phyloP scores from a whole-genome alignment of 2,797 vertebrate genomes.

The Gobio occitaniae region DNA sequence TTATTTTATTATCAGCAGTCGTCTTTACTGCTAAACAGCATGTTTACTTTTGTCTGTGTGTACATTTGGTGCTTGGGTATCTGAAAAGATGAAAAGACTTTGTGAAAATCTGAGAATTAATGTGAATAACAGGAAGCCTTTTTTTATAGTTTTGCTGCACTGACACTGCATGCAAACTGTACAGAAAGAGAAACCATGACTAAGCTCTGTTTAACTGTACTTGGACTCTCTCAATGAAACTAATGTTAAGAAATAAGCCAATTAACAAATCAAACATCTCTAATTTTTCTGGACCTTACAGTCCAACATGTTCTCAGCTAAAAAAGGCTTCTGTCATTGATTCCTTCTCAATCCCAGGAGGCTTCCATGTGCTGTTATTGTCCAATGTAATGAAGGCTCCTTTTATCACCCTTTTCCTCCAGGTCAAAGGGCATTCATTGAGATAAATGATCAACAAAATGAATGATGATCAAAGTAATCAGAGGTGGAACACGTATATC shows the following conservation, averaged over 20 bases:
- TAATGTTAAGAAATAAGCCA: background rate
- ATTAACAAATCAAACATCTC: background rate
- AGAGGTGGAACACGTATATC: slow-evolving; percentile 65
- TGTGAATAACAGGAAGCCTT: background rate
- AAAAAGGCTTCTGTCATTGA: slow-evolving; percentile 70
- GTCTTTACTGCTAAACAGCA: background rate
- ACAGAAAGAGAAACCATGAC: background rate
- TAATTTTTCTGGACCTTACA: slow-evolving; percentile 11
- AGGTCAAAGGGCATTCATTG: slow-evolving; percentile 80
- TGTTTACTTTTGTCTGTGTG: background rate
- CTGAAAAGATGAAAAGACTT: too few relatives aligned
- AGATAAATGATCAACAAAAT: slow-evolving; percentile 76
- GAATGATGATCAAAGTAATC: slow-evolving; percentile 70
- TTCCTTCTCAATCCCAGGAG: slow-evolving; percentile 75
- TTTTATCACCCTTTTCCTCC: slow-evolving; percentile 81
- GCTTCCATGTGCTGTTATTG: slow-evolving; percentile 78
- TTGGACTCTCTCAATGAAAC: background rate
- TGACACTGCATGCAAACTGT: background rate
- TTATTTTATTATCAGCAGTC: background rate
- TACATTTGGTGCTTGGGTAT: background rate
- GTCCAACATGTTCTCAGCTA: slow-evolving; percentile 26
- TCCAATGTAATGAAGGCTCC: slow-evolving; percentile 79
- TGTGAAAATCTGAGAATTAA: too few relatives aligned
- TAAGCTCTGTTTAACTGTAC: background rate
- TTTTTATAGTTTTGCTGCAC: background rate